phyloP scores from a whole-genome alignment of 2,113 vertebrate genomes.

The Accipiter cooperii region DNA sequence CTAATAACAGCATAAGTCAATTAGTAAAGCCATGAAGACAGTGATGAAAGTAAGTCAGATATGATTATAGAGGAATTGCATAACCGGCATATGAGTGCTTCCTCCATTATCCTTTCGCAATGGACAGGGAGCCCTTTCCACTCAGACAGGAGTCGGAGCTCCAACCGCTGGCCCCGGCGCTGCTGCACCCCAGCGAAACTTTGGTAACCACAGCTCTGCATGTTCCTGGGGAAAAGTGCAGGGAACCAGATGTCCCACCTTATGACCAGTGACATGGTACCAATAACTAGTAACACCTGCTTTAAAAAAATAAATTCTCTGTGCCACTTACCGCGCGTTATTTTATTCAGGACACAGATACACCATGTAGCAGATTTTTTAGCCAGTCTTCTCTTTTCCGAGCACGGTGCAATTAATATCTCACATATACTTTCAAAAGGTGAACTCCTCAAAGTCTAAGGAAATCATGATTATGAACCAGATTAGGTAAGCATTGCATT shows the following conservation, averaged over 20 bases:
- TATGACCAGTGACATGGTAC: not conserved
- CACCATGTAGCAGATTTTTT: not conserved
- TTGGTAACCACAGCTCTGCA: not conserved
- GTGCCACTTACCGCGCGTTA: rapidly evolving
- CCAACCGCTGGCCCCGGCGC: rapidly evolving
- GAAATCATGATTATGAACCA: not conserved
- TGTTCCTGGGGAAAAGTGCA: not conserved
- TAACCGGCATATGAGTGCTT: not conserved
- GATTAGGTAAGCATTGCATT: not conserved
- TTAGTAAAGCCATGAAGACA: not conserved
- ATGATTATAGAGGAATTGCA: not conserved
- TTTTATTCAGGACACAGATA: not conserved
- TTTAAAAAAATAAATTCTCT: not conserved
- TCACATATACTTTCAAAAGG: not conserved
- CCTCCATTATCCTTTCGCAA: not conserved
- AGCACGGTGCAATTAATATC: not conserved
- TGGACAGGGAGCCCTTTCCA: too few relatives aligned
- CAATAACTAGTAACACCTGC: not conserved
- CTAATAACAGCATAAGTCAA: not conserved
- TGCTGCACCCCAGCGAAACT: not conserved
- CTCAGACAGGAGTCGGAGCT: not conserved
- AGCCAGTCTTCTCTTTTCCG: not conserved
- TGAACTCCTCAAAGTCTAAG: not conserved
- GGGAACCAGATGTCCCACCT: not conserved
- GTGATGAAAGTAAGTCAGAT: not conserved